Evolutionary conservation across 2,113 vertebrate genomes (phyloP).

Genomic region (Pogona vitticeps): DNA sequence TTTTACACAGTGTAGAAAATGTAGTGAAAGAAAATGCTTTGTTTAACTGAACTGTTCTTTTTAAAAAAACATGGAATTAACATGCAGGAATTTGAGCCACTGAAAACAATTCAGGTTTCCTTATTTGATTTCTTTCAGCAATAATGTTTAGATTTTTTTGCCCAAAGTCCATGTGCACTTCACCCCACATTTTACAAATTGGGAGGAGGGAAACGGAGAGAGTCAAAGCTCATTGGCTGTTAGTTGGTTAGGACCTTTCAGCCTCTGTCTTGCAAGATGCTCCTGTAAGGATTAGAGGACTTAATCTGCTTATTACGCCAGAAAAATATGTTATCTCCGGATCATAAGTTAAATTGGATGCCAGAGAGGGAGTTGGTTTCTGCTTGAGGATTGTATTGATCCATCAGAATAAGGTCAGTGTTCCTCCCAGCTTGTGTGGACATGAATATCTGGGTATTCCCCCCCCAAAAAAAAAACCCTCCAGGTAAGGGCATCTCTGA

Average conservation of each 20-base stretch:
- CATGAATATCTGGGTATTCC: not conserved
- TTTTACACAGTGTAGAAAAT: no score
- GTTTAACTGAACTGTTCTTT: not conserved
- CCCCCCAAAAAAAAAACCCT: no score
- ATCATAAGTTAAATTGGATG: not conserved
- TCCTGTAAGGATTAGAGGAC: slow-evolving; percentile 18
- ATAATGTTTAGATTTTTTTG: not conserved
- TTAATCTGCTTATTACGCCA: not conserved
- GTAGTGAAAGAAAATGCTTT: not conserved
- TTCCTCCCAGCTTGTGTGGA: not conserved
- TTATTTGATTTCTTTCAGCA: not conserved
- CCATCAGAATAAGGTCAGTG: not conserved
- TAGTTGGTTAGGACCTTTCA: not conserved
- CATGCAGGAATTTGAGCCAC: not conserved
- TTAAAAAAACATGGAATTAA: no score
- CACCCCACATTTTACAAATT: not conserved
- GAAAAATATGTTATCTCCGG: not conserved
- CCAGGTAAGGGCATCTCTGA: not conserved
- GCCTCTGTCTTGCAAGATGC: not conserved
- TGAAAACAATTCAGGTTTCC: not conserved
- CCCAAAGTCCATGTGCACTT: not conserved
- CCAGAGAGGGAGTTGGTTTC: not conserved
- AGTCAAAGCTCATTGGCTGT: no score
- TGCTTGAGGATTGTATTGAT: not conserved
- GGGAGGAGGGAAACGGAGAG: no score